phyloP scores from a whole-genome alignment of 1,140 invertebrate species.

The Akabosia matsudoensis region DNA sequence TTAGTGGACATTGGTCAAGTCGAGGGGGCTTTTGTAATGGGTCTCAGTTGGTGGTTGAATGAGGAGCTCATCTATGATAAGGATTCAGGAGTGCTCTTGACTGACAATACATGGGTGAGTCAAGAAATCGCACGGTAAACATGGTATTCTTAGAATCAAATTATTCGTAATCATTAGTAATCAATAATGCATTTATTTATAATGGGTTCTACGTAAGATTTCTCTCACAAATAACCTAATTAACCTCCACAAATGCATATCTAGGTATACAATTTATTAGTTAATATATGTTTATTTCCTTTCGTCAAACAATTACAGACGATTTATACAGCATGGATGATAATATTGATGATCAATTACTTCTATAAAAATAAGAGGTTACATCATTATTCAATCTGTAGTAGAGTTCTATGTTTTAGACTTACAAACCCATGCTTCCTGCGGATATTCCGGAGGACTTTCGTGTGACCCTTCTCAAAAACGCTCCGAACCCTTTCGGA shows the following conservation, averaged over 20 bases:
- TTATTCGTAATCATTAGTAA: background rate
- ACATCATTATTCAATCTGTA: constrained; percentile 60
- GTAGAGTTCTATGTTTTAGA: constrained; percentile 61
- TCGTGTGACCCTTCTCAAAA: constrained; percentile 67
- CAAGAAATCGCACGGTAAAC: background rate
- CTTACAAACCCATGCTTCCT: constrained; percentile 74
- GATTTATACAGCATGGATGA: background rate
- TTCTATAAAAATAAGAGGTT: too few relatives aligned
- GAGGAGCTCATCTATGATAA: constrained; percentile 43
- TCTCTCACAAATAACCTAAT: too few relatives aligned
- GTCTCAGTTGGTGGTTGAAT: constrained; percentile 72
- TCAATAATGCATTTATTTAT: constrained; percentile 24
- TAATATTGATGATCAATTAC: constrained; percentile 70
- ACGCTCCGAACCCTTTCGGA: constrained; percentile 66
- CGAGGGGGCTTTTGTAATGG: constrained; percentile 85
- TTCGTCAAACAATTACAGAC: background rate
- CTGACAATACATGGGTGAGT: constrained; percentile 40
- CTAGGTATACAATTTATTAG: too few relatives aligned
- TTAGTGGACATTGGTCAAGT: constrained; percentile 78
- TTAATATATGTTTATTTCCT: too few relatives aligned
- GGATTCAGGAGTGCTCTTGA: constrained; percentile 36
- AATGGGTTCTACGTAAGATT: constrained; percentile 24
- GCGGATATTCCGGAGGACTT: constrained; percentile 85
- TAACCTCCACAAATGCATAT: too few relatives aligned
- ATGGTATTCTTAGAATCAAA: background rate